Conservation (phyloP, 2,797 vertebrate species). For the Notolabrus celidotus region DNA sequence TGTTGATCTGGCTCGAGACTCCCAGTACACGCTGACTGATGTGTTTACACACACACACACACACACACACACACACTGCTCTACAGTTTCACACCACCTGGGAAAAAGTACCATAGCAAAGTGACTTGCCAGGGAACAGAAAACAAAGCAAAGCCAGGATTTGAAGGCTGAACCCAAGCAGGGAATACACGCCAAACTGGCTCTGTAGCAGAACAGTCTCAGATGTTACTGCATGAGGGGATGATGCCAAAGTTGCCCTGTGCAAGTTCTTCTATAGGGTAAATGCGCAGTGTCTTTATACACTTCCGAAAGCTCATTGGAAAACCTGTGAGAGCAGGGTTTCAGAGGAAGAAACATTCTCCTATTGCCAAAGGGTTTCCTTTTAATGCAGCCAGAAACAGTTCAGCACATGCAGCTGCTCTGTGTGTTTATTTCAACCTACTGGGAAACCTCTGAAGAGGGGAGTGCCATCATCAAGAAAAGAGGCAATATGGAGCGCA, state of each 20-base stretch:
- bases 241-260: conserved; percentile 30
- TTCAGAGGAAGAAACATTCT: conserved; percentile 39
- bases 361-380: conserved; percentile 47
- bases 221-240: conserved; percentile 27
- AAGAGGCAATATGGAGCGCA: conserved; percentile 19
- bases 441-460: conserved; percentile 38
- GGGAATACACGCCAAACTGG: conserved; percentile 49
- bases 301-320: conserved; percentile 48
- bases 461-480: conserved; percentile 26
- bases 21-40: conserved; percentile 43
- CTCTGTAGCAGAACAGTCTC: conserved; percentile 23
- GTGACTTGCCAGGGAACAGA: conserved; percentile 52
- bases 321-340: conserved; percentile 46
- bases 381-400: conserved; percentile 53
- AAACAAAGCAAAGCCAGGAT: conserved; percentile 47
- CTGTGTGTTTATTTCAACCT: conserved; percentile 48
- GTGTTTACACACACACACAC: conserved; percentile 58
- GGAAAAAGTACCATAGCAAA: conserved; percentile 59
- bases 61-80: conserved; percentile 39
- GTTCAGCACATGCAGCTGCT: conserved; percentile 48
- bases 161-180: conserved; percentile 30
- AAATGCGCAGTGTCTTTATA: conserved; percentile 41
- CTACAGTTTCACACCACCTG: conserved; percentile 57
- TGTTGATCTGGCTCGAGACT: conserved; percentile 25
- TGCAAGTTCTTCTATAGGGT: conserved; percentile 35